Conservation (phyloP, 1,140 invertebrate genomes). For the Leptonema lineaticorne region DNA sequence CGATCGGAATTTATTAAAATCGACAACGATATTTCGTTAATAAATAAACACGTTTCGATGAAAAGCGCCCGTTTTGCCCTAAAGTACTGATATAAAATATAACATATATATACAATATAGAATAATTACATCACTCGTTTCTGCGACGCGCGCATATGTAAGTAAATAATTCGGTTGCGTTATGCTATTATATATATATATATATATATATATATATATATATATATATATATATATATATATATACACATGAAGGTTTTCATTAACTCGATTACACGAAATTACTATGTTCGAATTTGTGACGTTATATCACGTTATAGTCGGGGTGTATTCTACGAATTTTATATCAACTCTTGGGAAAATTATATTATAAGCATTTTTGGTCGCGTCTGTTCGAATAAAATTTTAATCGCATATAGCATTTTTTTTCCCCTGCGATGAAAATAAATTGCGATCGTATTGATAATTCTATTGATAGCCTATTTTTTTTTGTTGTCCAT, state of each 20-base stretch:
- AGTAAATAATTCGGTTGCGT: background rate
- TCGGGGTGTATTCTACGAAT: conserved; percentile 2
- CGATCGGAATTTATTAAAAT: too few relatives aligned
- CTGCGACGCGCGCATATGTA: too few relatives aligned
- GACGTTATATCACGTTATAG: background rate
- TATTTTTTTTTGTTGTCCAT: background rate
- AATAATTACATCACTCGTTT: conserved; percentile 14
- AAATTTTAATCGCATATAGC: background rate
- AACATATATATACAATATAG: background rate
- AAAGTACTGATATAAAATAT: background rate
- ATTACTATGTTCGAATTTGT: background rate
- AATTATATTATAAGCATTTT: background rate
- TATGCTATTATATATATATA: conserved; percentile 15
- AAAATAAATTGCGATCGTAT: background rate
- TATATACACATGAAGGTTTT: conserved; percentile 9
- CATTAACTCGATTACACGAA: conserved; percentile 15
- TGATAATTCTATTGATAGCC: background rate
- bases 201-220: too few relatives aligned
- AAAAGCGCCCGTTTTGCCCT: background rate
- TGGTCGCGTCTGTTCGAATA: background rate
- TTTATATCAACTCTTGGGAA: background rate
- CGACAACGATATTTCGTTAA: too few relatives aligned
- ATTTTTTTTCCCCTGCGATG: background rate
- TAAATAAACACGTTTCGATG: background rate
- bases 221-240: too few relatives aligned